Evolutionary conservation across 1,140 invertebrate genomes (phyloP).

Genomic region (Seison nebaliae): DNA sequence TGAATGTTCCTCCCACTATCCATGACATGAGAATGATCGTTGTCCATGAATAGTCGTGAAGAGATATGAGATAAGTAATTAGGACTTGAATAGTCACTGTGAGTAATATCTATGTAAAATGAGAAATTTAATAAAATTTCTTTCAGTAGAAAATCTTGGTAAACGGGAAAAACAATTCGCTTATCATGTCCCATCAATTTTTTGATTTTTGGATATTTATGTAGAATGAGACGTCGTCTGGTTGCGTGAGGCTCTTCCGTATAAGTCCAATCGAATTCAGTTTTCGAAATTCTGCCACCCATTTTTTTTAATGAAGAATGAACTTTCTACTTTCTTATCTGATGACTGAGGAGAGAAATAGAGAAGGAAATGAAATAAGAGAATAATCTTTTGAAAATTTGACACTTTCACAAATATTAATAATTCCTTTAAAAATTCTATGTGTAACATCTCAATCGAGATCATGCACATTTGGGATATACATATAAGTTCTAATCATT

Average conservation of each 20-base stretch:
- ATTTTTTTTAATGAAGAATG: too few relatives aligned
- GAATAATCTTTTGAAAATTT: too few relatives aligned
- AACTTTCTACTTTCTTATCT: too few relatives aligned
- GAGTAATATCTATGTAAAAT: slow-evolving; percentile 20
- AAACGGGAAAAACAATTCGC: slow-evolving; percentile 19
- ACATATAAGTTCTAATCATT: too few relatives aligned
- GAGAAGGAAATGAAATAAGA: too few relatives aligned
- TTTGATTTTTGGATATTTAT: slow-evolving; percentile 27
- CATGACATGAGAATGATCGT: slow-evolving; percentile 15
- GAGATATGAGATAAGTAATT: slow-evolving; percentile 16
- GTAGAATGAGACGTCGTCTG: slow-evolving; percentile 61
- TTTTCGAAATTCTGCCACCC: too few relatives aligned
- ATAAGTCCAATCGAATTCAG: slow-evolving; percentile 53
- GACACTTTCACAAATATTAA: too few relatives aligned
- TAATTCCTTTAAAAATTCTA: too few relatives aligned
- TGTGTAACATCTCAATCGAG: too few relatives aligned
- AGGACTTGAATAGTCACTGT: slow-evolving; percentile 15
- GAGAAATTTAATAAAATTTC: too few relatives aligned
- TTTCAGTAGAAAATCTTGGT: slow-evolving; percentile 17
- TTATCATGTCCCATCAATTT: slow-evolving; percentile 24
- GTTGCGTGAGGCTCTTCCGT: slow-evolving; percentile 88
- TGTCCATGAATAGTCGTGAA: slow-evolving; percentile 4
- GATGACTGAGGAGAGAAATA: too few relatives aligned
- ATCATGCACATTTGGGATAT: too few relatives aligned
- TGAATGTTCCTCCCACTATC: slow-evolving; percentile 21